A percentile compares a stretch with the other conserved stretches of the same genome.
phyloP scores from a whole-genome alignment of 1,140 invertebrate genomes.

The Ips nitidus region DNA sequence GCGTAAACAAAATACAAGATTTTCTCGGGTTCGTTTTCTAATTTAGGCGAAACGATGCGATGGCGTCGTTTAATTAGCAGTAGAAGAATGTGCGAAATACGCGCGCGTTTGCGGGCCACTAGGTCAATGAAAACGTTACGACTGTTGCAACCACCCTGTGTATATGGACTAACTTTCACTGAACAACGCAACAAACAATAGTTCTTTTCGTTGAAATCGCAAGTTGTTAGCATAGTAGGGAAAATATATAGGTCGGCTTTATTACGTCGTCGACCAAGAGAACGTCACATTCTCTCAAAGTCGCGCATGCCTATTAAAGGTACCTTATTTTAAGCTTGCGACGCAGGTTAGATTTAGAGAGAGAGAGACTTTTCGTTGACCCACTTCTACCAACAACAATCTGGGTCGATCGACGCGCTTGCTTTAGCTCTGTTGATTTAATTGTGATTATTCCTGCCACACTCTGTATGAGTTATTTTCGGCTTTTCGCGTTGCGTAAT shows the following conservation, averaged over 20 bases:
- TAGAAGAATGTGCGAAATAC: conserved; percentile 1
- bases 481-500: conserved; percentile 4
- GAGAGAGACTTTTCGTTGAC: conserved; percentile 3
- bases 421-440: conserved; percentile 10
- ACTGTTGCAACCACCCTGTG: conserved; percentile 4
- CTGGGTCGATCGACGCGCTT: conserved; percentile 13
- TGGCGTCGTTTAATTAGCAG: conserved; percentile 7
- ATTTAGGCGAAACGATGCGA: conserved; percentile 17
- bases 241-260: conserved; percentile 11
- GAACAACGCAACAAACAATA: not conserved
- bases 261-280: conserved; percentile 13
- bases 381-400: not conserved
- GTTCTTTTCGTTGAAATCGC: conserved; percentile 12
- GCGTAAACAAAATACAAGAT: conserved; percentile 16
- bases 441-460: not conserved
- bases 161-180: not conserved
- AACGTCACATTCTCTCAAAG: not conserved
- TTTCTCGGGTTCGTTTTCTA: conserved; percentile 15
- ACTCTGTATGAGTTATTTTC: not conserved
- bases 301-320: not conserved
- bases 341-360: not conserved
- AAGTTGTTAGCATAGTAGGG: conserved; percentile 8
- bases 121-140: conserved; percentile 22
- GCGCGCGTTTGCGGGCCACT: conserved; percentile 9
- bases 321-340: not conserved